phyloP scores from a whole-genome alignment of 2,888 invertebrate genomes.

The Nemurella pictetii region DNA sequence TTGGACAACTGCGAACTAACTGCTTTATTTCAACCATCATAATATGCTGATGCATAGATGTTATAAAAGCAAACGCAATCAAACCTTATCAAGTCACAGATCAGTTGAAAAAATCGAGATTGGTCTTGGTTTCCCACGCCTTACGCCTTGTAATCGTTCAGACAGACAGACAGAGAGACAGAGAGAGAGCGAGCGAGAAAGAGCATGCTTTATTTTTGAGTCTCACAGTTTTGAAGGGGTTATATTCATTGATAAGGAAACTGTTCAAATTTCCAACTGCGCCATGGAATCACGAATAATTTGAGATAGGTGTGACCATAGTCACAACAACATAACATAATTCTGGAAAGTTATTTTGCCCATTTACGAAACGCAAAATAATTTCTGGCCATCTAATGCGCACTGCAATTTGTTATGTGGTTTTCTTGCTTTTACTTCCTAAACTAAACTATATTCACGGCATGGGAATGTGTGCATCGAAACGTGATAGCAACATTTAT shows the following conservation, averaged over 20 bases:
- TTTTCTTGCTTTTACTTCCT: background rate
- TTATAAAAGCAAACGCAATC: too few relatives aligned
- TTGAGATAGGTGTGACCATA: background rate
- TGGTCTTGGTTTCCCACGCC: too few relatives aligned
- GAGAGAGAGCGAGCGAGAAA: too few relatives aligned
- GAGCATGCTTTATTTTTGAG: background rate
- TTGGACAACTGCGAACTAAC: too few relatives aligned
- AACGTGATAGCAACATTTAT: background rate
- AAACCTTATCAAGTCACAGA: too few relatives aligned
- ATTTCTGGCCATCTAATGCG: background rate
- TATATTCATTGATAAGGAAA: background rate
- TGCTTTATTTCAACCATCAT: too few relatives aligned
- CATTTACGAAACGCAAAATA: background rate
- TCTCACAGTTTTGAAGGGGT: background rate
- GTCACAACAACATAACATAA: background rate
- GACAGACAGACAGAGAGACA: too few relatives aligned
- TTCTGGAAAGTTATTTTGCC: background rate
- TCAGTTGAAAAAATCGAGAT: too few relatives aligned
- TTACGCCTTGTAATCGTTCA: too few relatives aligned
- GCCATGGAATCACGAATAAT: background rate
- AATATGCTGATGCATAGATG: too few relatives aligned
- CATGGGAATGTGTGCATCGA: background rate
- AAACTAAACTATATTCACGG: too few relatives aligned
- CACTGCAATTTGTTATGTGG: background rate
- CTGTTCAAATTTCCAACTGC: background rate